A percentile compares a stretch with the other conserved stretches of the same genome.
phyloP scores from a whole-genome alignment of 2,888 invertebrate species.

The Zele albiditarsus region DNA sequence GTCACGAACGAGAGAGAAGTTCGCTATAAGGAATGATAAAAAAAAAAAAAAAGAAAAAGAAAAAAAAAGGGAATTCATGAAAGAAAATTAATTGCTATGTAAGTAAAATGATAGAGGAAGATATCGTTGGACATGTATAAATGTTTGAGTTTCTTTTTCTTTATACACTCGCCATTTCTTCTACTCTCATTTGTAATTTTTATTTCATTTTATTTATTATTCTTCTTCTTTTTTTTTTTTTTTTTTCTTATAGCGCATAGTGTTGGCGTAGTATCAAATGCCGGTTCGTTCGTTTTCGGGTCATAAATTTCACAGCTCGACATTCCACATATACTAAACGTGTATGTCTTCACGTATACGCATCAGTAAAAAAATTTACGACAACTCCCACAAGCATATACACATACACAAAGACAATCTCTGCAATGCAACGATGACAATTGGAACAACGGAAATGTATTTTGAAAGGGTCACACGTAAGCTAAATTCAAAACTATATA shows the following conservation, averaged over 20 bases:
- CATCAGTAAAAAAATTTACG: conserved; percentile 4
- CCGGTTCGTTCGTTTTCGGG: conserved; percentile 29
- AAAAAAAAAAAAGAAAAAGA: conserved; percentile 9
- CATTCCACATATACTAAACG: conserved; percentile 12
- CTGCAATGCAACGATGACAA: conserved; percentile 15
- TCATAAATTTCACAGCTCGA: conserved; percentile 34
- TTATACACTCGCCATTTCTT: not conserved
- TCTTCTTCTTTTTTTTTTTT: not conserved
- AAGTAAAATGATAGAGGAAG: not conserved
- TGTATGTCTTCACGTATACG: not conserved
- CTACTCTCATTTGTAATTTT: conserved; percentile 15
- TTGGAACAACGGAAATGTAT: conserved; percentile 28
- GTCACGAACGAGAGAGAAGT: not conserved
- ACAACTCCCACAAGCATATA: conserved; percentile 10
- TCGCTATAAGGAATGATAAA: not conserved
- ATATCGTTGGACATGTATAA: conserved; percentile 5
- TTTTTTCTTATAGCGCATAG: conserved; percentile 40
- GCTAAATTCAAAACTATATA: conserved; percentile 6
- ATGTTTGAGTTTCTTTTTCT: not conserved
- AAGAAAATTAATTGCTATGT: not conserved
- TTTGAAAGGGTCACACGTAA: conserved; percentile 1
- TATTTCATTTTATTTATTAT: not conserved
- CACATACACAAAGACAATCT: not conserved
- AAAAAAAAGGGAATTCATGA: not conserved
- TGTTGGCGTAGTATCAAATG: conserved; percentile 43